Evolutionary conservation across 1,140 invertebrate species (phyloP), one percentile per base, ranked within the genome.

Genomic region (Cardiocondyla obscurior): DNA sequence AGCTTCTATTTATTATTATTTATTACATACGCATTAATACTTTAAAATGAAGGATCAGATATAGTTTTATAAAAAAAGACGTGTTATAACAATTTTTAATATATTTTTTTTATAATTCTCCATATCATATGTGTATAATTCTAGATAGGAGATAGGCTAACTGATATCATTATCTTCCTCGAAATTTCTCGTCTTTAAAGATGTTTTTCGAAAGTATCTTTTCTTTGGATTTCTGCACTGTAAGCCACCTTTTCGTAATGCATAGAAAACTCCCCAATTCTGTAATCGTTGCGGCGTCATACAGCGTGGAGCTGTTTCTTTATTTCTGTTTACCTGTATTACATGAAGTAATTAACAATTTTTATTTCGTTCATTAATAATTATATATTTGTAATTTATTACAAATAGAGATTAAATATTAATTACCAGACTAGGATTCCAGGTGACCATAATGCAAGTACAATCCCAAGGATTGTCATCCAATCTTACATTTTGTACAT

Each of bases 391-490:
- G n/a, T 57, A 57, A 57, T 16, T 57, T 14, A 28, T 3, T 57
- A 28, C 16, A n/a, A 62, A 49, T 10, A 22, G 3, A 81, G 44
- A 67, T 30, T 3, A 19, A 58, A 60, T 22, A n/a, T 39, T 46
- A 6, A 82, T 83, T 88, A 92, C 92, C 85, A 93, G 85, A 76
- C 90, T 88, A 51, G 95, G 94, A 87, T 96, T 94, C 96, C 96
- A 96, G 49, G 94, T 94, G 62, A 86, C 90, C 95, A 97, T 96
- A 1, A 94, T 92, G 87, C 96, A 97, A 46, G 94, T 95, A 86
- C 96, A 97, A 81, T 96, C 94, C 96, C 96, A 96, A 10, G 96
- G 96, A 93, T 97, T 97, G 8, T 94, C 93, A 85, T 96, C 95
- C 53, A 96, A 88, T 67, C 96, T 94, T 49, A 96, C 90, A 92